Evolutionary conservation across 2,113 vertebrate species (phyloP).

Genomic region (Pollachius pollachius): DNA sequence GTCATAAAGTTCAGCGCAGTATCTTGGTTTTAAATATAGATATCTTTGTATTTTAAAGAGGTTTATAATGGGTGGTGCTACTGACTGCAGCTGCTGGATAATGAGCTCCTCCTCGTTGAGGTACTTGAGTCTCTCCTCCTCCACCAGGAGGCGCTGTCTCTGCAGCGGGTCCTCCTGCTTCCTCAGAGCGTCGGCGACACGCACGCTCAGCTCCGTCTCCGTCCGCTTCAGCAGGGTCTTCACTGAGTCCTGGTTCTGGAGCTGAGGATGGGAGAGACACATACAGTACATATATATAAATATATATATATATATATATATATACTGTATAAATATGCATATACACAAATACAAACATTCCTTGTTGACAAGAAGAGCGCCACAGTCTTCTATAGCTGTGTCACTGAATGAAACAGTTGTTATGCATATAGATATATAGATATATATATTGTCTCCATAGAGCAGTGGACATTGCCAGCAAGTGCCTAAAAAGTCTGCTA

Average conservation of each 20-base stretch:
- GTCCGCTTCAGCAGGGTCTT: slow-evolving; percentile 87
- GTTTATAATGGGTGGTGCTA: slow-evolving; percentile 1
- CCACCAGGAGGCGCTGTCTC: slow-evolving; percentile 95
- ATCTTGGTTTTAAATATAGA: too few species aligned
- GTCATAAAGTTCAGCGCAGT: too few species aligned
- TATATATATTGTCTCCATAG: too few species aligned
- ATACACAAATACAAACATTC: slow-evolving; percentile 2
- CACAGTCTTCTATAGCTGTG: too few species aligned
- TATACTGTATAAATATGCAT: not conserved
- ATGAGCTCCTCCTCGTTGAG: slow-evolving; percentile 98
- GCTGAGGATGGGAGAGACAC: slow-evolving; percentile 60
- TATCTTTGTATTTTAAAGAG: too few species aligned
- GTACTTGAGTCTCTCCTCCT: slow-evolving; percentile 96
- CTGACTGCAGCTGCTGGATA: slow-evolving; percentile 97
- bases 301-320: not conserved
- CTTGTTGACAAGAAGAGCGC: not conserved
- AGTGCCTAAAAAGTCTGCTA: too few species aligned
- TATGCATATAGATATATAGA: too few species aligned
- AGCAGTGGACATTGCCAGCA: too few species aligned
- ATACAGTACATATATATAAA: slow-evolving; percentile 10
- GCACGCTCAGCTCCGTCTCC: slow-evolving; percentile 89
- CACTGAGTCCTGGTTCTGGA: slow-evolving; percentile 92
- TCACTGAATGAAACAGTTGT: too few species aligned
- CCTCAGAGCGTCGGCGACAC: slow-evolving; percentile 87
- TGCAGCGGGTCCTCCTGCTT: slow-evolving; percentile 97